Evolutionary conservation across 2,888 invertebrate species (phyloP).

Genomic region (Blastobasis lacticolella): DNA sequence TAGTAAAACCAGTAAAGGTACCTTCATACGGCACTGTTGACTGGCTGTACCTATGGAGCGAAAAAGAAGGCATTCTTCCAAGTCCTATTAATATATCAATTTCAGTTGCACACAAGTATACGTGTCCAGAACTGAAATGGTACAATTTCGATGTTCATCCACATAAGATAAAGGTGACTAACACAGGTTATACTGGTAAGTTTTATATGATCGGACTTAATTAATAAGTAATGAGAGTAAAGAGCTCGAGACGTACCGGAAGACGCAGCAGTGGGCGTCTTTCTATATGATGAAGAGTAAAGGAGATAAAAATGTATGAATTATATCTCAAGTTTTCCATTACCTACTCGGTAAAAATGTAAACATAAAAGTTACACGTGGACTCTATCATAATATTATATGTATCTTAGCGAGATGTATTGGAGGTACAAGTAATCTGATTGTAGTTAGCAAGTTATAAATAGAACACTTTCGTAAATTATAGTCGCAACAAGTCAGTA

Average conservation of each 20-base stretch:
- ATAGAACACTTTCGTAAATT: too few species aligned
- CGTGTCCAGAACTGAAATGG: constrained; percentile 70
- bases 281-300: too few species aligned
- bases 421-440: too few species aligned
- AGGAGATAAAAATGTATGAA: too few species aligned
- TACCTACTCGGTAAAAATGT: too few species aligned
- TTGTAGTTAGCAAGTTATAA: too few species aligned
- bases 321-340: too few species aligned
- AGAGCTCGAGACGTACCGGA: background rate
- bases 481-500: too few species aligned
- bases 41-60: constrained; percentile 49
- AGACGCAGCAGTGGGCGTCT: background rate
- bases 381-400: too few species aligned
- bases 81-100: constrained; percentile 56
- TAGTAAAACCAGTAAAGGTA: constrained; percentile 20
- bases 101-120: constrained; percentile 44
- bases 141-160: constrained; percentile 74
- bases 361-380: too few species aligned
- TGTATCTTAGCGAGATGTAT: too few species aligned
- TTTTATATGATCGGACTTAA: background rate
- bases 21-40: constrained; percentile 42
- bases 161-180: constrained; percentile 77
- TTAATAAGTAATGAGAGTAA: background rate
- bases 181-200: constrained; percentile 79
- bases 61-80: constrained; percentile 46